These are phyloP conservation scores for Arbacia lixula DNA, from an alignment of 53 echinoderm and acorn worm genomes.

Conservation along the genomic window DNA sequence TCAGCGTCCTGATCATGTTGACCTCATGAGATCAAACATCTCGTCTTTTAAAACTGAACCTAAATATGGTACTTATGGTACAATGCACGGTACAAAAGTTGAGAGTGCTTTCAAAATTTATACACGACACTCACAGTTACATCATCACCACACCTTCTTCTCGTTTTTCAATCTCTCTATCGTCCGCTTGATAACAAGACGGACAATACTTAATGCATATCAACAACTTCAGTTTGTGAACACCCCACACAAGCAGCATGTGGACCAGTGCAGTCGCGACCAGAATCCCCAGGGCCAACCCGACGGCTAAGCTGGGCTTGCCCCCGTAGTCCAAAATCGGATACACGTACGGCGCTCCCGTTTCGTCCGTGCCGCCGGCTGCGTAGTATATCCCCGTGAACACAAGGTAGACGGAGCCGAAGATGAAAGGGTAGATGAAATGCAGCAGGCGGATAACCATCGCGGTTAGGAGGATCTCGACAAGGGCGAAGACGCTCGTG, in stretches of 20 bases:
- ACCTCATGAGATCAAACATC: too few relatives aligned
- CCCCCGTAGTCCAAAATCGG: conserved; percentile 59
- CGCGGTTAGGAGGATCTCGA: conserved; percentile 63
- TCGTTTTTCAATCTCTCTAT: too few relatives aligned
- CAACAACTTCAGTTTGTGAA: conserved; percentile 56
- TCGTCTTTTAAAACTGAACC: too few relatives aligned
- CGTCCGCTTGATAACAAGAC: background rate
- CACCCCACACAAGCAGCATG: conserved; percentile 56
- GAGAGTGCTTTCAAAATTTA: too few relatives aligned
- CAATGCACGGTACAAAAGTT: too few relatives aligned
- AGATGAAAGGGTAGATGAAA: conserved; percentile 63
- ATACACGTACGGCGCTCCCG: conserved; percentile 46
- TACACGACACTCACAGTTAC: too few relatives aligned
- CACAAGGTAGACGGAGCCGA: conserved; percentile 51
- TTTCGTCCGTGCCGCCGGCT: conserved; percentile 50
- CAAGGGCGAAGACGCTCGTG: conserved; percentile 51
- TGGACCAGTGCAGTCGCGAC: conserved; percentile 46
- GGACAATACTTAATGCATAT: conserved; percentile 9
- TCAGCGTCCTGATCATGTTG: too few relatives aligned
- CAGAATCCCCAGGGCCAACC: conserved; percentile 16
- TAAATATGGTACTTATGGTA: too few relatives aligned
- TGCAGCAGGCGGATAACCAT: conserved; percentile 65
- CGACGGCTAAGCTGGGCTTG: conserved; percentile 57
- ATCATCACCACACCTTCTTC: too few relatives aligned
- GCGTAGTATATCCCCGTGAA: conserved; percentile 67